Evolutionary conservation across 2,888 invertebrate genomes (phyloP).

Genomic region (Cistogaster globosa): DNA sequence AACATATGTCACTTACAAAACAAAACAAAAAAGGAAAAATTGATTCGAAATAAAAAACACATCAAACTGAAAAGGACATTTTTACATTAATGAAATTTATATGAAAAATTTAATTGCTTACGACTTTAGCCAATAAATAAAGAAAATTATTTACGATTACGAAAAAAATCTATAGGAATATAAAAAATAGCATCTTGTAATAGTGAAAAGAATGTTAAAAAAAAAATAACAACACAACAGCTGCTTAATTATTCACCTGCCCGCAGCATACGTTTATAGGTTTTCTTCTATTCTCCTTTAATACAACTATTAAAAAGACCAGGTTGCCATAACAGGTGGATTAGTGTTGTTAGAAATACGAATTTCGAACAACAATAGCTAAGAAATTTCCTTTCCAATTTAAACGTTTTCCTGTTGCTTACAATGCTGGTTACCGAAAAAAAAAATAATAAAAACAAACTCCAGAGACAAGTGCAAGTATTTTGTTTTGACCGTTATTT

Average conservation of each 20-base stretch:
- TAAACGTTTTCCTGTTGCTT: slow-evolving; percentile 48
- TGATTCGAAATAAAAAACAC: neutral
- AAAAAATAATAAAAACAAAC: neutral
- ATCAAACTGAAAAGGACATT: neutral
- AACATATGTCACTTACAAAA: slow-evolving; percentile 36
- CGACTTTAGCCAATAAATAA: no score
- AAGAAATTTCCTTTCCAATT: slow-evolving; percentile 39
- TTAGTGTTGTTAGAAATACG: slow-evolving; percentile 51
- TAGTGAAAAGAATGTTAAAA: slow-evolving; percentile 1
- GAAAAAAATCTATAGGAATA: neutral
- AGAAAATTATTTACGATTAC: no score
- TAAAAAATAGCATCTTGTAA: slow-evolving; percentile 41
- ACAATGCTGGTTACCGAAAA: slow-evolving; percentile 48
- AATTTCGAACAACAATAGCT: slow-evolving; percentile 9
- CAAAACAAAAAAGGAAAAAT: neutral
- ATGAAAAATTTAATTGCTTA: no score
- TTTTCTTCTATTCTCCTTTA: slow-evolving; percentile 7
- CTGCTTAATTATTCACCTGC: slow-evolving; percentile 68
- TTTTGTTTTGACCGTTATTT: slow-evolving; percentile 57
- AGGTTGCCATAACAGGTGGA: slow-evolving; percentile 65
- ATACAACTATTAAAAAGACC: slow-evolving; percentile 6
- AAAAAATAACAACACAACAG: slow-evolving; percentile 32
- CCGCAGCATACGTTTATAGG: slow-evolving; percentile 58
- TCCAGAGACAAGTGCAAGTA: slow-evolving; percentile 41
- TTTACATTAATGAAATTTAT: neutral